Evolutionary conservation across 37 sponge, comb jelly and placozoan genomes (phyloP).

Genomic region (Spongilla lacustris): DNA sequence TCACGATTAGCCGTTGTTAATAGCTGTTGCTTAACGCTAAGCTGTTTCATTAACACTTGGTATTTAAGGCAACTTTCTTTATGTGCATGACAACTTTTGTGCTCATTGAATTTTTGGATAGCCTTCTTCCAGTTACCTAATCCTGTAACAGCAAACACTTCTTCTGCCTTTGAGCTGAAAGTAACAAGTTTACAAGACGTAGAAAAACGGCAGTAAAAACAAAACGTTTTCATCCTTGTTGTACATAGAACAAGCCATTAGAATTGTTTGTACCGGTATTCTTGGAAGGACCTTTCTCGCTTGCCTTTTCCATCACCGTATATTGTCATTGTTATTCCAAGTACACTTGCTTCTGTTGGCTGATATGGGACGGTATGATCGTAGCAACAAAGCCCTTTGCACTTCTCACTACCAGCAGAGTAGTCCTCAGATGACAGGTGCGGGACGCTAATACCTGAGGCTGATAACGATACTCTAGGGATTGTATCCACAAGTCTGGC

Average conservation of each 20-base stretch:
- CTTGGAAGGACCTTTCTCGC: neutral
- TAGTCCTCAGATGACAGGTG: neutral
- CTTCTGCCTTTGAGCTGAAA: conserved; percentile 25
- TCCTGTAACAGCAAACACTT: conserved; percentile 33
- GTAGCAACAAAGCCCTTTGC: neutral
- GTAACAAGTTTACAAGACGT: conserved; percentile 2
- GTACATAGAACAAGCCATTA: conserved; percentile 36
- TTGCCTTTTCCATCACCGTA: too few relatives aligned
- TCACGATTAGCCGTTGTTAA: neutral
- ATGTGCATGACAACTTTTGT: conserved; percentile 35
- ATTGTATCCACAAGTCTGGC: neutral
- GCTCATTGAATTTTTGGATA: conserved; percentile 23
- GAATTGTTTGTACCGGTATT: conserved; percentile 27
- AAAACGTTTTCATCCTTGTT: conserved; percentile 32
- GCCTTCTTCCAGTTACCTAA: conserved; percentile 69
- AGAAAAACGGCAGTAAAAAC: conserved; percentile 18
- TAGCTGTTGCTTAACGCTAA: too few relatives aligned
- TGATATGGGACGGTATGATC: neutral
- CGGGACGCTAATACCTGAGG: neutral
- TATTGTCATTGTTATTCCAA: too few relatives aligned
- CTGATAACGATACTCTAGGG: neutral
- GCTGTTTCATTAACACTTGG: neutral
- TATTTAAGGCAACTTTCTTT: conserved; percentile 31
- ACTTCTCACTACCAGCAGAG: neutral
- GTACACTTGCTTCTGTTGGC: neutral